A percentile compares a stretch with the other conserved stretches of the same genome.
These are phyloP conservation scores for Ophion costatus DNA, from an alignment of 2,888 invertebrate species.

Conservation along the genomic window DNA sequence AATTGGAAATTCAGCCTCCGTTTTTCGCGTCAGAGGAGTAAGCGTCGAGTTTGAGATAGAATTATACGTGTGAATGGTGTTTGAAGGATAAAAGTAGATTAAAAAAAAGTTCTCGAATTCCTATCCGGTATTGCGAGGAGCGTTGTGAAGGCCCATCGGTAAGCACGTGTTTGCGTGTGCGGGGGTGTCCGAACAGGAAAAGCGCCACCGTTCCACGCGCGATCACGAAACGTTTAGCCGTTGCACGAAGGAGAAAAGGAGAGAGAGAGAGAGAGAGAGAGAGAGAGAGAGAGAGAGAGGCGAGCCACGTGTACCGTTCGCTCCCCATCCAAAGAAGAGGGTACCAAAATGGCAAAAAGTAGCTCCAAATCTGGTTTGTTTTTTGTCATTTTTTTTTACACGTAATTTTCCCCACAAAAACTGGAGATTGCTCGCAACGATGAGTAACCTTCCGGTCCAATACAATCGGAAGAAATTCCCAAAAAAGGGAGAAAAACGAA, in stretches of 20 bases:
- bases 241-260: neutral
- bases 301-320: conserved; percentile 6
- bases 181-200: neutral
- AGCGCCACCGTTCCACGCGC: conserved; percentile 23
- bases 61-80: neutral
- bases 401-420: neutral
- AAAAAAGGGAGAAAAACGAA: neutral
- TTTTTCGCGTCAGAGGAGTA: neutral
- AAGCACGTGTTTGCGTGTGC: conserved; percentile 22
- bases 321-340: neutral
- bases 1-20: neutral
- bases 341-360: neutral
- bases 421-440: neutral
- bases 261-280: neutral
- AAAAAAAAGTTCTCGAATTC: neutral
- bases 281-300: neutral
- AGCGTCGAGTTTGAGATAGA: neutral
- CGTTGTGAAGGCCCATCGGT: neutral
- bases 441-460: neutral
- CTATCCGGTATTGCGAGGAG: neutral
- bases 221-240: conserved; percentile 24
- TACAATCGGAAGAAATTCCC: neutral
- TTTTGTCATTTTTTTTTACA: neutral
- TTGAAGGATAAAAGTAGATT: neutral
- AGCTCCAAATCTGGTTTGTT: neutral